These are phyloP conservation scores for Echinometra lucunter DNA, from an alignment of 53 echinoderm and acorn worm species.

Conservation along the genomic window DNA sequence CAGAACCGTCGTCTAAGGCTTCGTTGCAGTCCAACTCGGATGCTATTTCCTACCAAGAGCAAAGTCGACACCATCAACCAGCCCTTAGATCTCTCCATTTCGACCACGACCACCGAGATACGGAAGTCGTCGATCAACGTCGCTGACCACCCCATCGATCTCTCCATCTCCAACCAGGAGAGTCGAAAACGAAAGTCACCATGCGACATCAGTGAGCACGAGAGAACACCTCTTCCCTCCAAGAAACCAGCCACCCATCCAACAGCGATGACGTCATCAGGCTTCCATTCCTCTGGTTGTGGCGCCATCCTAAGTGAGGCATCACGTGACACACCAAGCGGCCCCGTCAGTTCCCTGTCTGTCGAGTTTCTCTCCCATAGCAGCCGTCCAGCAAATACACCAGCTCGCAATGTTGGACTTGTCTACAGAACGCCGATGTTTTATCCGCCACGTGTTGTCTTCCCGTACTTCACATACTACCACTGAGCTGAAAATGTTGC, in stretches of 20 bases:
- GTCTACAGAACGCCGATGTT: not conserved
- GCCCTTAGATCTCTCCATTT: not conserved
- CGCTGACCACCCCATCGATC: not conserved
- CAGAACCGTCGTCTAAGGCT: not conserved
- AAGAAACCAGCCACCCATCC: not conserved
- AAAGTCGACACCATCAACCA: not conserved
- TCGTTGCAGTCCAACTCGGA: not conserved
- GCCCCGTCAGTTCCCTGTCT: not conserved
- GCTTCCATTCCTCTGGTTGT: not conserved
- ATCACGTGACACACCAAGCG: not conserved
- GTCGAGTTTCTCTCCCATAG: constrained; percentile 1
- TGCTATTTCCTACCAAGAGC: not conserved
- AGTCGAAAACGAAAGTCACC: constrained; percentile 11
- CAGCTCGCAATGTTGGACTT: not conserved
- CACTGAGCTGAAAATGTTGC: not conserved
- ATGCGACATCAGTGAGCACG: not conserved
- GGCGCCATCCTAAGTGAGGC: not conserved
- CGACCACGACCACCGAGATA: too few species aligned
- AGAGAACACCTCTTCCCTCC: not conserved
- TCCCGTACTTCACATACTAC: not conserved
- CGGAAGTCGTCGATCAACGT: not conserved
- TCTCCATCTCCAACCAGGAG: not conserved
- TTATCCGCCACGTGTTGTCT: not conserved
- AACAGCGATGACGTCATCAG: not conserved
- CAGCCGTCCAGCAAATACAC: not conserved